Evolutionary conservation across 2,888 invertebrate species (phyloP).

Genomic region (Drosophila vallismaia): DNA sequence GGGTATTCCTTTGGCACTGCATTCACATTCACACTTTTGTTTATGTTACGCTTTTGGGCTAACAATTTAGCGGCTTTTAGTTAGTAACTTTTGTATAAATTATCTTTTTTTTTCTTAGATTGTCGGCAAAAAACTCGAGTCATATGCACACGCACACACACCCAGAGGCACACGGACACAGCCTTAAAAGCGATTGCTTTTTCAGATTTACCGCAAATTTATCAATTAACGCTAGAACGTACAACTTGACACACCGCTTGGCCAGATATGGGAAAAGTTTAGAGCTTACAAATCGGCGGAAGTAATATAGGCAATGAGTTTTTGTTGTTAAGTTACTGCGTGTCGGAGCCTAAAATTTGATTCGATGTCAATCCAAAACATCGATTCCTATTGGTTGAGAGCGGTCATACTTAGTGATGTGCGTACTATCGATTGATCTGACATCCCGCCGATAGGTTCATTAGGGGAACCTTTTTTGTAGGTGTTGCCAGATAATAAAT

Average conservation of each 20-base stretch:
- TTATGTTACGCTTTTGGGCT: conserved; percentile 14
- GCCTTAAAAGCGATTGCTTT: not conserved
- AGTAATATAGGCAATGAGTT: conserved; percentile 37
- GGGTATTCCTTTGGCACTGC: not conserved
- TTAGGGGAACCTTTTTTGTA: not conserved
- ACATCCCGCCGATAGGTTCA: not conserved
- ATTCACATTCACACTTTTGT: conserved; percentile 14
- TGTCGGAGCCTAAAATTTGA: conserved; percentile 13
- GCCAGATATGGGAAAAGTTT: conserved; percentile 16
- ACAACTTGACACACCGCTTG: conserved; percentile 20
- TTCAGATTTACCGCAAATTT: conserved; percentile 15
- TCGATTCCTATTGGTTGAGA: not conserved
- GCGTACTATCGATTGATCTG: not conserved
- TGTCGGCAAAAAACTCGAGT: conserved; percentile 76
- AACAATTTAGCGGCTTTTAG: conserved; percentile 13
- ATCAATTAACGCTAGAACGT: conserved; percentile 16
- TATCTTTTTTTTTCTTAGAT: conserved; percentile 40
- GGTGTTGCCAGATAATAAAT: too few relatives aligned
- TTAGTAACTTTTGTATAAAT: conserved; percentile 5
- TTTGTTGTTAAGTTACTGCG: conserved; percentile 27
- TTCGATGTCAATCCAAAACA: conserved; percentile 24
- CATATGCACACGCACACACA: conserved; percentile 55
- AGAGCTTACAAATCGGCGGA: conserved; percentile 24
- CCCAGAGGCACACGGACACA: conserved; percentile 9
- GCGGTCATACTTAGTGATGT: not conserved